Percentiles rank a stretch among this genome's conserved stretches.
Conservation (phyloP, 2,888 invertebrate species). For the Bhutanitis thaidina region DNA sequence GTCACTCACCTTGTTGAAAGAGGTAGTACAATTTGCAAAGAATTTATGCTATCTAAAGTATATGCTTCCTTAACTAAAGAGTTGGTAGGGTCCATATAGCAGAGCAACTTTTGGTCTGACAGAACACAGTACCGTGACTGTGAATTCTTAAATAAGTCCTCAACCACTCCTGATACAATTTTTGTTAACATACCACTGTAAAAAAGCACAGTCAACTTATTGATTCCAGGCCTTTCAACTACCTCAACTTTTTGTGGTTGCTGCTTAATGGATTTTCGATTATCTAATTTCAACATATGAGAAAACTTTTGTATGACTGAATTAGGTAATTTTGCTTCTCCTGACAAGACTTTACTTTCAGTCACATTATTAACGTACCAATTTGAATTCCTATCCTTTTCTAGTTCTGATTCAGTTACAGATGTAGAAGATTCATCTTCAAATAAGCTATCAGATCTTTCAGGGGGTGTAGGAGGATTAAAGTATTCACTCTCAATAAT, state of each 20-base stretch:
- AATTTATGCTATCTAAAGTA: conserved; percentile 82
- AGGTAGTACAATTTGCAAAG: conserved; percentile 82
- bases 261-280: conserved; percentile 46
- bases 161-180: conserved; percentile 81
- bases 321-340: conserved; percentile 38
- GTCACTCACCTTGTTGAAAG: conserved; percentile 61
- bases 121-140: conserved; percentile 86
- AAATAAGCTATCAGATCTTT: conserved; percentile 82
- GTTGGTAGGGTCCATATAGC: conserved; percentile 85
- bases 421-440: conserved; percentile 46
- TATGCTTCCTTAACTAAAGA: conserved; percentile 85
- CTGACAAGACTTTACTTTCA: conserved; percentile 30
- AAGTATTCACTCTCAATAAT: conserved; percentile 64
- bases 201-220: conserved; percentile 63
- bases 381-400: conserved; percentile 62
- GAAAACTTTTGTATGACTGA: conserved; percentile 64
- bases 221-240: conserved; percentile 76
- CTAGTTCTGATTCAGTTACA: conserved; percentile 28
- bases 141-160: conserved; percentile 87
- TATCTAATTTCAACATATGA: conserved; percentile 73
- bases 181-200: conserved; percentile 82
- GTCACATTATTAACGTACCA: conserved; percentile 54
- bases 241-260: conserved; percentile 40
- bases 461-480: conserved; percentile 82
- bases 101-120: conserved; percentile 85